Base-by-base conservation (phyloP, 2,888 invertebrate genomes). In the Tiliacea citrago region DNA sequence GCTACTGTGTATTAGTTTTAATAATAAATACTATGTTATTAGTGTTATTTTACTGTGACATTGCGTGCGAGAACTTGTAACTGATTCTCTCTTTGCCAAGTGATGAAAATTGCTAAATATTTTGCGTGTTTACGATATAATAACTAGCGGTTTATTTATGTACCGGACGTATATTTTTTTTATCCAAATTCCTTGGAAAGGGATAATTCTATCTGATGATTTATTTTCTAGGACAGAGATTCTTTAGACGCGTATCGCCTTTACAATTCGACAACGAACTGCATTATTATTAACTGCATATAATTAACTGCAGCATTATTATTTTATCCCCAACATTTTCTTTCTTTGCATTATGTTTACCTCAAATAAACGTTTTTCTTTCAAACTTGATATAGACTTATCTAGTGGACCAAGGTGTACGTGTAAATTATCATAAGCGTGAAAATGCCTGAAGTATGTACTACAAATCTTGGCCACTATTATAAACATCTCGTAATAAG, bases 51-150 rank as follows among this genome's bases (percentile, higher is more conserved):
- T 35, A 62, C 35, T 21, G 18, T 68, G 69, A 39, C 58, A 63
- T 81, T 57, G 81, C 81, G 65, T 81, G 68, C 1, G 18, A 60
- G 51, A 83, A 72, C 49, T 51, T 61, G 47, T 35, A 60, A 60
- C n/a, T 10, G 24, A 61, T 74, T 80, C 84, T 81, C 65, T 81
- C 81, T 68, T 71, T 53, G 47, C 13, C 10, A 65, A 47, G 67
- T 80, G 57, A 75, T 53, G 69, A 79, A 67, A 72, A 73, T 79
- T 73, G n/a, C 29, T 51, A 63, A 80, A 47, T 57, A 16, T 62
- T 60, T 58, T 63, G 61, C 81, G 69, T 81, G 84, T 55, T 57
- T 53, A 42, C 39, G 35, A 39, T 63, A 62, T 45, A 75, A 16
- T 53, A 53, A 81, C 1, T n/a, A 42, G 29, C 49, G 12, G 2